Conservation (phyloP, 2,797 vertebrate species). For the Anisognathus igniventris region DNA sequence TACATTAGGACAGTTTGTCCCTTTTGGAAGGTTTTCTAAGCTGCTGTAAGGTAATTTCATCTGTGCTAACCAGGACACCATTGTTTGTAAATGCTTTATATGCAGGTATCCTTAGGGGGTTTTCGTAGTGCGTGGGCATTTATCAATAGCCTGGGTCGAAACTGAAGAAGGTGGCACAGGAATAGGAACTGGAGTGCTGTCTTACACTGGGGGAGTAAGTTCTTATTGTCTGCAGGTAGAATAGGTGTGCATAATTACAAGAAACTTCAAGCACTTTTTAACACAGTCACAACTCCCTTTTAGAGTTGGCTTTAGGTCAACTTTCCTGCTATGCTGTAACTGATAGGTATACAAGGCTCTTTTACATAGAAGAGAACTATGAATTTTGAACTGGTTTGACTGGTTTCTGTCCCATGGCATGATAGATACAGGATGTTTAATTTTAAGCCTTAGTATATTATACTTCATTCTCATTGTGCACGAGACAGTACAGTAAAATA, state of each 20-base stretch:
- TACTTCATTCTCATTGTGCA: neutral
- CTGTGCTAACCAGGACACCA: constrained; percentile 6
- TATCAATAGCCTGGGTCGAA: neutral
- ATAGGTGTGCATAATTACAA: neutral
- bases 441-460: neutral
- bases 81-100: constrained; percentile 2
- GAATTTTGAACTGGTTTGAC: neutral
- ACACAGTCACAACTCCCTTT: neutral
- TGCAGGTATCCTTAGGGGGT: neutral
- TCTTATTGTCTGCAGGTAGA: neutral
- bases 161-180: neutral
- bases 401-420: neutral
- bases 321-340: neutral
- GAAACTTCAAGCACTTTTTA: neutral
- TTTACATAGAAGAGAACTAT: neutral
- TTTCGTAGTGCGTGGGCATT: neutral
- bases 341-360: neutral
- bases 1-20: constrained; percentile 47
- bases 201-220: neutral
- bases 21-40: constrained; percentile 1
- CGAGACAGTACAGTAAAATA: neutral
- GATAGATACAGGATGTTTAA: neutral
- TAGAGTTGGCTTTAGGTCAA: neutral
- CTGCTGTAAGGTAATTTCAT: constrained; percentile 39
- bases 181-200: neutral